Evolutionary conservation across 1,140 invertebrate genomes (phyloP).

Genomic region (Papilio glaucus): DNA sequence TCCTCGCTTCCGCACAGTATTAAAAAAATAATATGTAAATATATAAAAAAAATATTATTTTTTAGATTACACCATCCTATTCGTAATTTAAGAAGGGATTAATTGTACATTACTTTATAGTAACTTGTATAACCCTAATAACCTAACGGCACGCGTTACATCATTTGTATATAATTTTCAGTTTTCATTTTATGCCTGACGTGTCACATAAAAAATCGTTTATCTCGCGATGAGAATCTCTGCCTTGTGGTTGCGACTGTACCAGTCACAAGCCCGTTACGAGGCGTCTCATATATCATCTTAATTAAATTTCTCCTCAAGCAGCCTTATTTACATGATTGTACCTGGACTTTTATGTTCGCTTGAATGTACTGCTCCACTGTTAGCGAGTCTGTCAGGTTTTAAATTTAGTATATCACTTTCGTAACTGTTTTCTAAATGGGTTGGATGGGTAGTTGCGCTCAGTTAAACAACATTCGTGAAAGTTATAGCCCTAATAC

Average conservation of each 20-base stretch:
- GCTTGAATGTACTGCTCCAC: slow-evolving; percentile 26
- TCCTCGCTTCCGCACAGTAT: too few relatives aligned
- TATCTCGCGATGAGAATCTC: slow-evolving; percentile 40
- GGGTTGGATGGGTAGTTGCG: not conserved
- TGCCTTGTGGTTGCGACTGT: slow-evolving; percentile 52
- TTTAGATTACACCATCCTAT: too few relatives aligned
- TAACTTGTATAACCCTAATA: not conserved
- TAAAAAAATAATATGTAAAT: too few relatives aligned
- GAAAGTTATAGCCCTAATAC: not conserved
- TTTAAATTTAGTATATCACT: not conserved
- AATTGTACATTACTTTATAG: not conserved
- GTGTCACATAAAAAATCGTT: slow-evolving; percentile 43
- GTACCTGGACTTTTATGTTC: slow-evolving; percentile 63
- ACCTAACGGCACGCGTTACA: not conserved
- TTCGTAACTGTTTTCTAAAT: not conserved
- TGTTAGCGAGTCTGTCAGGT: slow-evolving; percentile 37
- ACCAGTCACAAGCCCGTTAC: slow-evolving; percentile 64
- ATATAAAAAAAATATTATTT: too few relatives aligned
- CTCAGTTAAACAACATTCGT: not conserved
- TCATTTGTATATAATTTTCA: slow-evolving; percentile 45
- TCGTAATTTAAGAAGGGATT: too few relatives aligned
- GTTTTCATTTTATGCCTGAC: slow-evolving; percentile 38
- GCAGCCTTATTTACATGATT: slow-evolving; percentile 71
- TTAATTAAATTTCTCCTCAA: slow-evolving; percentile 81
- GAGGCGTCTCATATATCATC: slow-evolving; percentile 77